Conservation (phyloP, 64 coral and sea anemone genomes). For the Trachythela sp. region DNA sequence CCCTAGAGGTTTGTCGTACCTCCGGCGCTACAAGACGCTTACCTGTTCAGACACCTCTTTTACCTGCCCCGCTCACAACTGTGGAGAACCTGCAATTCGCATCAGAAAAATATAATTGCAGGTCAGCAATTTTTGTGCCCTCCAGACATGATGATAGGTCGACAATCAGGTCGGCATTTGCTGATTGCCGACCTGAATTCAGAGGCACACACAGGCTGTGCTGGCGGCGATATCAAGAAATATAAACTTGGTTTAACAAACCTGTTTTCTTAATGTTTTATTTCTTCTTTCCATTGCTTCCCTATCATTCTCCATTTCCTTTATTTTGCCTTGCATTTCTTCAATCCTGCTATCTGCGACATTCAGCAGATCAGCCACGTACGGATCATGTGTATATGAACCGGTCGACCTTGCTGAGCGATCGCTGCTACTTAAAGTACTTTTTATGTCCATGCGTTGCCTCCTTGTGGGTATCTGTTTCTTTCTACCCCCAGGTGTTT, state of each 20-base stretch:
- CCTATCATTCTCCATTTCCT: slow-evolving; percentile 60
- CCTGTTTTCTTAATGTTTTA: slow-evolving; percentile 95
- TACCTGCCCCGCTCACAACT: no score
- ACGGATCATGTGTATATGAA: slow-evolving; percentile 72
- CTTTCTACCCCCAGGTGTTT: slow-evolving; percentile 87
- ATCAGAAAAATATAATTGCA: no score
- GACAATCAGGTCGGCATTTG: no score
- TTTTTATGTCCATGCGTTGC: slow-evolving; percentile 97
- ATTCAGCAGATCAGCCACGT: slow-evolving; percentile 89
- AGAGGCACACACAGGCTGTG: neutral
- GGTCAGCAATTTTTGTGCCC: no score
- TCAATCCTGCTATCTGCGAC: slow-evolving; percentile 97
- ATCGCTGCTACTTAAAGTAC: slow-evolving; percentile 66
- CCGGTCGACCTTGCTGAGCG: slow-evolving; percentile 26
- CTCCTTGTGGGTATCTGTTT: slow-evolving; percentile 91
- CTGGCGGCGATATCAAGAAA: neutral
- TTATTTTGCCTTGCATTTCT: slow-evolving; percentile 65
- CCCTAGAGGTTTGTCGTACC: no score
- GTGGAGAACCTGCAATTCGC: no score
- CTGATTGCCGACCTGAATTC: no score
- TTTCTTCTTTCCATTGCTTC: slow-evolving; percentile 80
- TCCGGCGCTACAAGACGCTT: no score
- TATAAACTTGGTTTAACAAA: neutral
- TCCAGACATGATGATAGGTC: no score
- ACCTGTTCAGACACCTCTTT: no score